phyloP scores from a whole-genome alignment of 1,140 invertebrate genomes.

The Tetramorium parvispinum region DNA sequence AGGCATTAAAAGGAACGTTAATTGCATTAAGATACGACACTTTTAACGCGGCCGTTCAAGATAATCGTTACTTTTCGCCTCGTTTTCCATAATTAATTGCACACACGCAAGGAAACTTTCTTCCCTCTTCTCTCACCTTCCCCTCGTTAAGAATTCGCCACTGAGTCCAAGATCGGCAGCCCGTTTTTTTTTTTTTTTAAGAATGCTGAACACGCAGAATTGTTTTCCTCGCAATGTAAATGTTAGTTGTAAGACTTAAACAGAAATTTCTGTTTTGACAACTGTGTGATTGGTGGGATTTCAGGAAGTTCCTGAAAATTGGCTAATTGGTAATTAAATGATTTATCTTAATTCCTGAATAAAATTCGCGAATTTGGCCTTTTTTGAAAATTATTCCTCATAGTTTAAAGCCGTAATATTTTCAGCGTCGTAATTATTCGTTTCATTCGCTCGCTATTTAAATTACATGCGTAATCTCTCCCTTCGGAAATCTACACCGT shows the following conservation, averaged over 20 bases:
- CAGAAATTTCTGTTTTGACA: neutral
- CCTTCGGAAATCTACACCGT: neutral
- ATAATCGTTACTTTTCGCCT: constrained; percentile 34
- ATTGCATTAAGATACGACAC: constrained; percentile 56
- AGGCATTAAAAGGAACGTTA: constrained; percentile 47
- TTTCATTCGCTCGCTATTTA: constrained; percentile 28
- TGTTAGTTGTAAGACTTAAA: neutral
- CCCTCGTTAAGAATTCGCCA: neutral
- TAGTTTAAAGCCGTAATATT: neutral
- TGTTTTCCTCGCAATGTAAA: neutral
- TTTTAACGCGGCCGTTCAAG: constrained; percentile 26
- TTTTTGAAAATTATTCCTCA: neutral
- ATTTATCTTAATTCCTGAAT: neutral
- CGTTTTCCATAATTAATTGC: constrained; percentile 51
- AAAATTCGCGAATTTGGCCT: neutral
- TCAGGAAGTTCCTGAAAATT: neutral
- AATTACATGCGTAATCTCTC: constrained; percentile 31
- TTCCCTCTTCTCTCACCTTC: neutral
- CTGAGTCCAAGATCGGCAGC: neutral
- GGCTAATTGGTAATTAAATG: neutral
- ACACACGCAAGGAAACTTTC: constrained; percentile 5
- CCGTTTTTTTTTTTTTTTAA: neutral
- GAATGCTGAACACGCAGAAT: neutral
- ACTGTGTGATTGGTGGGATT: neutral
- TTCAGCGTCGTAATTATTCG: constrained; percentile 33